These are phyloP conservation scores for Pollimyrus isidori DNA, from an alignment of 2,113 vertebrate genomes.

Conservation along the genomic window DNA sequence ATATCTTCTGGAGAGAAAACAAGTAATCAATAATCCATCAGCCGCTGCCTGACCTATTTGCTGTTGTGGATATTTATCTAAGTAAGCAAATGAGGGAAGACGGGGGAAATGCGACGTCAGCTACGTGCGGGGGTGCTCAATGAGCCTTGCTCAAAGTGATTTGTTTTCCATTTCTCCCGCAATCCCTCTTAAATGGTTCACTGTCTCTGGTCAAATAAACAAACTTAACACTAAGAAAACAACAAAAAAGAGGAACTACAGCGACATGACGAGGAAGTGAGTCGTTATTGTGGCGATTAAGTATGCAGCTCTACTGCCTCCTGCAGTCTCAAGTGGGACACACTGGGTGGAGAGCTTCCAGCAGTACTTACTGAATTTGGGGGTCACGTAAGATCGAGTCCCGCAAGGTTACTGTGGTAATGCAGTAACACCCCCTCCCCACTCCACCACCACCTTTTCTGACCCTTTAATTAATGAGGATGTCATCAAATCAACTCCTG, in stretches of 20 bases:
- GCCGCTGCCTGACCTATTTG: slow-evolving; percentile 43
- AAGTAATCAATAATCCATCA: slow-evolving; percentile 47
- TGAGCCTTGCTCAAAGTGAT: slow-evolving; percentile 49
- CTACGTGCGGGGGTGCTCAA: slow-evolving; percentile 48
- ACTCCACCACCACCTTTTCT: background rate
- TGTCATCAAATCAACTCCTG: background rate
- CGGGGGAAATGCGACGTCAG: slow-evolving; percentile 23
- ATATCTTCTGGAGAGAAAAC: slow-evolving; percentile 2
- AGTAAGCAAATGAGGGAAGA: slow-evolving; percentile 49
- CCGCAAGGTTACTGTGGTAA: background rate
- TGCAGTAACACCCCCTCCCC: too few relatives aligned
- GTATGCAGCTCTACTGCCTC: background rate
- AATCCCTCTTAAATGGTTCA: slow-evolving; percentile 31
- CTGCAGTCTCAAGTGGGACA: background rate
- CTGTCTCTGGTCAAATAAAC: slow-evolving; percentile 29
- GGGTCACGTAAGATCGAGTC: background rate
- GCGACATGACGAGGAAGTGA: background rate
- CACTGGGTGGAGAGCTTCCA: background rate
- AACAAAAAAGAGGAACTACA: background rate
- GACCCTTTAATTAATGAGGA: background rate
- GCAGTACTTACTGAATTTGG: background rate
- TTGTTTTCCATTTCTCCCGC: slow-evolving; percentile 41
- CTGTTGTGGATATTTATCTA: slow-evolving; percentile 51
- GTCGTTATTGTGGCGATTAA: background rate
- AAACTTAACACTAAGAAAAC: slow-evolving; percentile 14